These are phyloP conservation scores for Sinosuthora webbiana DNA, from an alignment of 2,113 vertebrate genomes.

Conservation along the genomic window DNA sequence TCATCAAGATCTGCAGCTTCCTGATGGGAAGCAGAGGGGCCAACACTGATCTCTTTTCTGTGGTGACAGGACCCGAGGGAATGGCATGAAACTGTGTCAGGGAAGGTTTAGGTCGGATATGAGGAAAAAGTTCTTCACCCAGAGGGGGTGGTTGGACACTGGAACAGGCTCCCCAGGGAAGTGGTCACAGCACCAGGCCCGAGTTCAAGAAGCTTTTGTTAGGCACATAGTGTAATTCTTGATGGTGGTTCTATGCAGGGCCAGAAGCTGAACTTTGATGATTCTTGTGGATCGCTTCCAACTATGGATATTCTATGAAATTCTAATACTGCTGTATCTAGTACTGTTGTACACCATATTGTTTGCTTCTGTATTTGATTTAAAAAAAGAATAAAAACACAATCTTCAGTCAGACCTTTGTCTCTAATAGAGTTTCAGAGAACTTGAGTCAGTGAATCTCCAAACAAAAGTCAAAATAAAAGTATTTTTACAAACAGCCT, in stretches of 20 bases:
- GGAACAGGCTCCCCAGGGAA: not conserved
- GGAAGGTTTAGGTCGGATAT: not conserved
- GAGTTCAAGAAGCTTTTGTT: not conserved
- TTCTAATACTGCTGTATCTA: not conserved
- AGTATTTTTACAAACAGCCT: not conserved
- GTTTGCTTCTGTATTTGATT: not conserved
- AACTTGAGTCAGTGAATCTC: not conserved
- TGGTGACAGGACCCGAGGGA: not conserved
- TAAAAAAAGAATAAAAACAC: not conserved
- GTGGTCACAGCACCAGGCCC: not conserved
- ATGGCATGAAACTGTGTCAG: not conserved
- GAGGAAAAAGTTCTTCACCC: not conserved
- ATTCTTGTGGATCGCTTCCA: not conserved
- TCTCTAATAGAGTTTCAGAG: not conserved
- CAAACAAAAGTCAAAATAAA: not conserved
- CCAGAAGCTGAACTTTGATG: not conserved
- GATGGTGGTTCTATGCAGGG: not conserved
- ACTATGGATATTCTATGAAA: not conserved
- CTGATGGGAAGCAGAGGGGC: not conserved
- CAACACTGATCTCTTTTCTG: too few species aligned
- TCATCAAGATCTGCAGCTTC: not conserved
- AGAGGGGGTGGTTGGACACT: not conserved
- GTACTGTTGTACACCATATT: not conserved
- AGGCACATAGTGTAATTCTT: not conserved
- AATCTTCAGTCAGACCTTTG: not conserved